Base-by-base conservation (phyloP, 2,797 vertebrate species). In the Bovichtus diacanthus region DNA sequence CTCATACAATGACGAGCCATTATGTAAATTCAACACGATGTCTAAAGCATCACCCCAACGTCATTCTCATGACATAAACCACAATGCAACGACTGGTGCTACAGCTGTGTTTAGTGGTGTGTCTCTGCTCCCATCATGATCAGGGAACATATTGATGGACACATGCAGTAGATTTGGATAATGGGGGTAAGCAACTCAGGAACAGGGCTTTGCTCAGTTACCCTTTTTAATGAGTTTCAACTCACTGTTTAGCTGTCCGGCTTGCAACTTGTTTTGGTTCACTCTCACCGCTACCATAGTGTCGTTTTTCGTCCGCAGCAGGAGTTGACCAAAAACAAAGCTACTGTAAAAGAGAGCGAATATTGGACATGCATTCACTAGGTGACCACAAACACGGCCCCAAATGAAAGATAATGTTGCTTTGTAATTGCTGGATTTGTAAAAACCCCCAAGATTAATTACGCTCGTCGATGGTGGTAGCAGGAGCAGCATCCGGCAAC, bases 111-210 rank as follows among this genome's bases (percentile, higher is more conserved):
- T 36, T 55, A 63, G 25, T 25, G 19, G 34, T 41, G 31, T 61
- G 59, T 50, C 50, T 77, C 23, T 63, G 19, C n/a, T 86, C 19
- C 39, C 38, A 23, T 7, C 21, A 25, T 61, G 44, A 58, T 64
- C 21, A 16, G 31, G 8, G 29, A 74, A 64, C 21, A 65, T n/a
- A 64, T 8, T 70, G 68, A 68, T 64, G 12, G 18, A 61, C 65
- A 31, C 16, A n/a, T 36, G 62, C 12, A 49, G 54, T 51, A 44
- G 38, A 38, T 71, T 62, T 80, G 71, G 27, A 72, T 58, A 18
- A 15, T 49, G 47, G 2, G 41, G 51, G 9, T 31, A 9, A 56
- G 23, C 19, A 70, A 68, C 8, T n/a, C n/a, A n/a, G n/a, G 23
- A 70, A 27, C 34, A 68, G 12, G 69, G 21, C 43, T 47, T 55